Evolutionary conservation across 2,797 vertebrate genomes (phyloP).

Genomic region (Coreius guichenoti): DNA sequence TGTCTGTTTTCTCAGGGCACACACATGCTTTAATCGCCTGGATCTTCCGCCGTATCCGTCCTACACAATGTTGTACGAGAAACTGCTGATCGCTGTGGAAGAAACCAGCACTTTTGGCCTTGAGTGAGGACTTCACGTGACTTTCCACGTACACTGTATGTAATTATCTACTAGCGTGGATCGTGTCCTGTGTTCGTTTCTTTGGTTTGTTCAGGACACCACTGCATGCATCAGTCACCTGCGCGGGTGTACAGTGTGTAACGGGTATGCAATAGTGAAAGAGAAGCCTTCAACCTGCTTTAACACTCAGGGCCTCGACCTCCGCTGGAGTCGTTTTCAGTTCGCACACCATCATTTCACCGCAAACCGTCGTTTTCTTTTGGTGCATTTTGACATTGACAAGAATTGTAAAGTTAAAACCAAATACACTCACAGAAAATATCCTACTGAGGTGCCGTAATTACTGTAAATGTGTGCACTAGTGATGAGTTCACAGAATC

Average conservation of each 20-base stretch:
- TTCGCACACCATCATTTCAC: constrained; percentile 34
- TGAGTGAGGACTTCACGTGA: constrained; percentile 75
- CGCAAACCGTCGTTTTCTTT: background rate
- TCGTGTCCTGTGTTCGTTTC: constrained; percentile 21
- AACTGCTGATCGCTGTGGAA: constrained; percentile 88
- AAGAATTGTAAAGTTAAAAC: constrained; percentile 33
- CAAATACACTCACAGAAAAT: constrained; percentile 33
- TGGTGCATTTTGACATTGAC: constrained; percentile 7
- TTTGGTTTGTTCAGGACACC: constrained; percentile 44
- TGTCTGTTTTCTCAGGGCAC: constrained; percentile 76
- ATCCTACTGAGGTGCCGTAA: background rate
- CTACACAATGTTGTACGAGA: constrained; percentile 88
- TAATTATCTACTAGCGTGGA: constrained; percentile 20
- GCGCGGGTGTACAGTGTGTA: constrained; percentile 36
- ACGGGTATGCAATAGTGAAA: constrained; percentile 62
- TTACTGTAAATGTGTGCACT: constrained; percentile 34
- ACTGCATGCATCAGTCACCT: constrained; percentile 61
- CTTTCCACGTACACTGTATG: constrained; percentile 5
- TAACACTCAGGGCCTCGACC: constrained; percentile 63
- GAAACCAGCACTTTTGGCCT: constrained; percentile 91
- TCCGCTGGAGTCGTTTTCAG: constrained; percentile 39
- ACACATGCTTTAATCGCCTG: constrained; percentile 90
- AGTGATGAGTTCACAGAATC: background rate
- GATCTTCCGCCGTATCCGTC: constrained; percentile 92
- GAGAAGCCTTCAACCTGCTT: constrained; percentile 59